Conservation (phyloP, 2,888 invertebrate species). For the Cataglyphis altisquamis region DNA sequence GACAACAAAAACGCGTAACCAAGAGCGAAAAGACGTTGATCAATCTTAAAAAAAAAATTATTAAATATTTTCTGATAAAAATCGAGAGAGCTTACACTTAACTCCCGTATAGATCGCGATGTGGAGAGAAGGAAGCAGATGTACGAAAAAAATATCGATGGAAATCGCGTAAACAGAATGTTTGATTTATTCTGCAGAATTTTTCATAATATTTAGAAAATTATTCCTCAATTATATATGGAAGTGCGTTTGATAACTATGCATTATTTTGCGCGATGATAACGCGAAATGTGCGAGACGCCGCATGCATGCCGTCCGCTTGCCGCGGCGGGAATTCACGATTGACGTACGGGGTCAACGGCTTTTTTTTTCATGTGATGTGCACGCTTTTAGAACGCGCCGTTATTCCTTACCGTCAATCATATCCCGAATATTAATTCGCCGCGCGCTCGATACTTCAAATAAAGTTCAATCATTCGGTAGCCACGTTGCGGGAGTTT, state of each 20-base stretch:
- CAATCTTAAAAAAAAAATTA: no score
- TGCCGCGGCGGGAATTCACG: conserved; percentile 28
- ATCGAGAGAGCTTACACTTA: neutral
- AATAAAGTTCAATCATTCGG: conserved; percentile 81
- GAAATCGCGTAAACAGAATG: neutral
- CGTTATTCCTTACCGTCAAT: conserved; percentile 75
- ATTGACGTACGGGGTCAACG: conserved; percentile 71
- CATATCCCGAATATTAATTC: conserved; percentile 79
- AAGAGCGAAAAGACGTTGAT: neutral
- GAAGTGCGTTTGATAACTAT: conserved; percentile 60
- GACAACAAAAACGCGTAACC: neutral
- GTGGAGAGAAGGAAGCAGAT: neutral
- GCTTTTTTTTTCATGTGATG: conserved; percentile 67
- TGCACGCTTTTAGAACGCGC: conserved; percentile 67
- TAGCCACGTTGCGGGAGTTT: conserved; percentile 54
- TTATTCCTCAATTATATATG: conserved; percentile 56
- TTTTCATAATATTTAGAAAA: conserved; percentile 50
- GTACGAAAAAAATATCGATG: no score
- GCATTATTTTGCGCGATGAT: conserved; percentile 65
- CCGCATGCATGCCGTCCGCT: conserved; percentile 21
- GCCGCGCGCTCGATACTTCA: conserved; percentile 77
- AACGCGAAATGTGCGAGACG: conserved; percentile 23
- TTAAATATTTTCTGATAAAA: neutral
- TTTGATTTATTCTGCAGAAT: neutral
- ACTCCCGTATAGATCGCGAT: neutral